Conservation (phyloP, 2,888 invertebrate genomes). For the Choreutis nemorana region DNA sequence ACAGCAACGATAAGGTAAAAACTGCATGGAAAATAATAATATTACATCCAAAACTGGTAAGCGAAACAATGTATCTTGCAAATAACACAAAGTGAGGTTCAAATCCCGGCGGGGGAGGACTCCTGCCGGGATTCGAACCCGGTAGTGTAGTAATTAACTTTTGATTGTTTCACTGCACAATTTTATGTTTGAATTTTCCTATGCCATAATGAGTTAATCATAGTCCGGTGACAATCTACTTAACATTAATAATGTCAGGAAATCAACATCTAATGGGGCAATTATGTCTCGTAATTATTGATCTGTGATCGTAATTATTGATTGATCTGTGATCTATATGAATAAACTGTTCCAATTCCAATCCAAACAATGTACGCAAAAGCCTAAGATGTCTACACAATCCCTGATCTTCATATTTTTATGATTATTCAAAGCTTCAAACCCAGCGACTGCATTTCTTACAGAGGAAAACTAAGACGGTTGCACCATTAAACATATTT, state of each 20-base stretch:
- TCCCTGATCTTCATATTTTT: too few species aligned
- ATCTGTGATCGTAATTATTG: constrained; percentile 1
- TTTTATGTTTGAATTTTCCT: constrained; percentile 12
- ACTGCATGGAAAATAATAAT: too few species aligned
- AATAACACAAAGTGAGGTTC: too few species aligned
- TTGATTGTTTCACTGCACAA: constrained; percentile 10
- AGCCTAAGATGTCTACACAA: constrained; percentile 4
- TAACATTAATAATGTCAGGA: constrained; percentile 11
- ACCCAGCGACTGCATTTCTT: too few species aligned
- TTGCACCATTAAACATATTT: too few species aligned
- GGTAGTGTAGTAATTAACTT: constrained; percentile 10
- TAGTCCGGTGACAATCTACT: constrained; percentile 12
- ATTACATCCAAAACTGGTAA: too few species aligned
- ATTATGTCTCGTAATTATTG: constrained; percentile 12
- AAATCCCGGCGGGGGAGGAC: too few species aligned
- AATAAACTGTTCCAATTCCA: constrained; percentile 2
- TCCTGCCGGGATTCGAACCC: too few species aligned
- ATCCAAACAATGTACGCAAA: constrained; percentile 4
- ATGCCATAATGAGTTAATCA: constrained; percentile 13
- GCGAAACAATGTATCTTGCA: too few species aligned
- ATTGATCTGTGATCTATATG: constrained; percentile 4
- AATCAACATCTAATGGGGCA: constrained; percentile 12
- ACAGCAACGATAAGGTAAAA: too few species aligned
- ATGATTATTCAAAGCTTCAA: too few species aligned
- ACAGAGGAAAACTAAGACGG: too few species aligned